Base-by-base conservation (phyloP, 2,113 vertebrate genomes). In the Menidia beryllina region DNA sequence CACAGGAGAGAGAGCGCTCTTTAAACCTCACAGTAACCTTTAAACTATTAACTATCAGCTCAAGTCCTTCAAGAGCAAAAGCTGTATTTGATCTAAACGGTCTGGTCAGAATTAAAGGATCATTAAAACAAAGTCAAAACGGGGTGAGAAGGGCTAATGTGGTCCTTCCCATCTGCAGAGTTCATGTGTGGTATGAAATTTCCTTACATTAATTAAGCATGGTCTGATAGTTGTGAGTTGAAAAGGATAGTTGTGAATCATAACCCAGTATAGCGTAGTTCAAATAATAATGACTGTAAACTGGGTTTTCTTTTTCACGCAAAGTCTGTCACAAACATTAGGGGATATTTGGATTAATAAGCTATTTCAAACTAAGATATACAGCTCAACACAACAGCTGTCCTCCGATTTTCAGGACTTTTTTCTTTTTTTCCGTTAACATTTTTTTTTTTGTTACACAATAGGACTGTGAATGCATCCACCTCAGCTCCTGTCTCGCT, bases 11-110 rank as follows among this genome's bases (percentile, higher is more conserved):
- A 69, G 70, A 59, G 49, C 65, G 67, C 54, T 36, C 78, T 84
- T 85, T 89, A 78, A 86, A 89, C 78, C 69, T 81, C 69, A 36
- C n/a, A 21, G 52, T 72, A 74, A 86, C 82, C 82, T 69, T 65
- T 38, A 69, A 81, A 78, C 72, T 79, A 85, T 87, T 86, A 79
- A 84, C 77, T 73, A 75, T 49, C 36, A 57, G 67, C 63, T 55
- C 52, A 30, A 56, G 75, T 80, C 61, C 27, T 84, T 72, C 49
- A 72, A 65, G 52, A 79, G 58, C n/a, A 45, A 48, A 15, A 39
- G 25, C 57, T 55, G 23, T 59, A 79, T 48, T 74, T 82, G 69
- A 77, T 81, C 75, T 39, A 25, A 70, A 75, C 38, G 67, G 59
- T 69, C 72, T 77, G 81, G 51, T 67, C 49, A 49, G 54, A 80